phyloP scores from a whole-genome alignment of 2,797 vertebrate species.

The Pangasius krempfi region DNA sequence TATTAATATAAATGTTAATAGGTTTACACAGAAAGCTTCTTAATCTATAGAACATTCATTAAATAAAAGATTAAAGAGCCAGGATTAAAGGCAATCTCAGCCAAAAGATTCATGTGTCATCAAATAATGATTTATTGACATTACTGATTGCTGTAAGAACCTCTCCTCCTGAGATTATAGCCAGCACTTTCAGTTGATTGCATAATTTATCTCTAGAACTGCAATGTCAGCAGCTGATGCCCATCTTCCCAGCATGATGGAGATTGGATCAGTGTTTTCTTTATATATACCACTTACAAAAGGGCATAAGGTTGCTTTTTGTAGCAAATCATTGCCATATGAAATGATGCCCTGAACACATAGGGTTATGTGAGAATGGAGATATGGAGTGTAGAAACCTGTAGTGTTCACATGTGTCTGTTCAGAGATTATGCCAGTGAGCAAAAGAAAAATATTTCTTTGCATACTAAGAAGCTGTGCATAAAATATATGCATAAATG shows the following conservation, averaged over 20 bases:
- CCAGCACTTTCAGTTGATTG: slow-evolving; percentile 32
- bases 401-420: slow-evolving; percentile 60
- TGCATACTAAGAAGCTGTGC: not conserved
- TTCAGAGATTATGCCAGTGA: slow-evolving; percentile 56
- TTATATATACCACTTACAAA: slow-evolving; percentile 36
- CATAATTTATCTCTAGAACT: slow-evolving; percentile 42
- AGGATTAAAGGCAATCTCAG: slow-evolving; percentile 4
- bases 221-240: slow-evolving; percentile 31
- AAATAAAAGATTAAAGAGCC: not conserved
- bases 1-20: not conserved
- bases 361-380: not conserved
- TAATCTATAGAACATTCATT: slow-evolving; percentile 1
- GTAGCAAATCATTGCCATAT: slow-evolving; percentile 58
- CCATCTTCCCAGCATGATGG: slow-evolving; percentile 3
- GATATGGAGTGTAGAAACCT: not conserved
- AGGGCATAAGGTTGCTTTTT: slow-evolving; percentile 5
- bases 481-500: not conserved
- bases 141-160: slow-evolving; percentile 36
- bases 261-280: slow-evolving; percentile 37
- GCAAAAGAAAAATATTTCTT: not conserved
- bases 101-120: slow-evolving; percentile 14
- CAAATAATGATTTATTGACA: slow-evolving; percentile 26
- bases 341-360: slow-evolving; percentile 15
- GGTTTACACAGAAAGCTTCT: not conserved
- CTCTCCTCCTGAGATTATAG: slow-evolving; percentile 24